Base-by-base conservation (phyloP, 2,888 invertebrate genomes). In the Microctonus hyperodae region DNA sequence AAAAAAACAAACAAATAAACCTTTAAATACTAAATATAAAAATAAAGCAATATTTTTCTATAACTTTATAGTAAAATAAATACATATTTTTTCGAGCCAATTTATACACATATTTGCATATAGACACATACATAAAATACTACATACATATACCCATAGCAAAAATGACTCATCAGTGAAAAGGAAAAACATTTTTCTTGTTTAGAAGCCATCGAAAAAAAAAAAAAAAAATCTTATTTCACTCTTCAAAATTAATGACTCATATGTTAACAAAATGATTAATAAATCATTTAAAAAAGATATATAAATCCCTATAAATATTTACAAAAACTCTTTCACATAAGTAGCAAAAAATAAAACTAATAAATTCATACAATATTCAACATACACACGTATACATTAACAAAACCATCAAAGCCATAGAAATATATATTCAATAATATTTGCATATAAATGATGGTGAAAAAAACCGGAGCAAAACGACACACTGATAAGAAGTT, bases 51-150 rank as follows among this genome's bases (percentile, higher is more conserved):
- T 44, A 20, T 7, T 1, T 16, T 16, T 44, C 16, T 44, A 7
- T 5, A 16, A 9, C 16, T 16, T 44, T 44, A 16, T 16, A n/a
- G n/a, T n/a, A 7, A 13, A 37, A 31, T 35, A 10, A 9, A 28
- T 16, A 7, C 44, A n/a, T 44, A 74, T 65, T 72, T 51, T 51
- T 10, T 51, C 13, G 25, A 23, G 25, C 51, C 51, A 51, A 7
- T 23, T 51, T 70, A n/a, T n/a, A n/a, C n/a, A 37, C n/a, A 37
- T 13, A 13, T n/a, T 5, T 3, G 3, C 2, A 48, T 65, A 55
- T 67, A 61, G 61, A 50, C 64, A 68, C 69, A 73, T 57, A 66
- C 66, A 73, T 57, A 67, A 64, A 64, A 40, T 53, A 69, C 64
- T 65, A n/a, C n/a, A n/a, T n/a, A n/a, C n/a, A n/a, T n/a, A n/a